Evolutionary conservation across 2,797 vertebrate genomes (phyloP), one percentile per base, ranked within the genome.

Genomic region (Oreochromis mossambicus): DNA sequence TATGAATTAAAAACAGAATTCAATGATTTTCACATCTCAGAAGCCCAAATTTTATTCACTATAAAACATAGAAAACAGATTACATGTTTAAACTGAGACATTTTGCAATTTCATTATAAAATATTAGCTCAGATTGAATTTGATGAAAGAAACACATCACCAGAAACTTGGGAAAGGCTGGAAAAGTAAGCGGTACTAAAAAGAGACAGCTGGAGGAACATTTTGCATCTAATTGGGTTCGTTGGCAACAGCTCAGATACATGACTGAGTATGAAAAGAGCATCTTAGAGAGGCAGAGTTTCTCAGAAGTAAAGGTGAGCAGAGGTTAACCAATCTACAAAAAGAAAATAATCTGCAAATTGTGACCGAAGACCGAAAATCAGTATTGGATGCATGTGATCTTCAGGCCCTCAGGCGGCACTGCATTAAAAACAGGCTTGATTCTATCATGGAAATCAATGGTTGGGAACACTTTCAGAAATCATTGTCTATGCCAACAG

Each of bases 341-440:
- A 66, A 13, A 41, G 43, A 1, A 70, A 70, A 10, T 6, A 70
- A 70, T 70, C 21, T 26, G 34, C 7, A 66, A 66, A 66, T 66
- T 66, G 3, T 8, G 61, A 21, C 0, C 0, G 4, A 55, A 38
- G 19, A 63, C 58, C 0, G 1, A 10, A 43, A 68, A 43, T 46
- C 38, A 46, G 14, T 43, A 17, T 70, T 46, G 8, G 63, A 43
- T 68, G 5, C 21, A 6, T 38, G 5, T 70, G 66, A 70, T 70
- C 21, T 70, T 70, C 21, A 17, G 66, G 41, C 14, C 14, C 21
- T 46, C 2, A 10, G 66, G 41, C 2, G 2, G 21, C 12, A 70
- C 66, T 17, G 2, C 38, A 70, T 70, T 5, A 70, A 43, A 70
- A 46, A 38, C 58, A 70, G 1, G 8, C 41, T 46, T 70, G 66